Evolutionary conservation across 2,888 invertebrate species (phyloP).

Genomic region (Morpho helenor): DNA sequence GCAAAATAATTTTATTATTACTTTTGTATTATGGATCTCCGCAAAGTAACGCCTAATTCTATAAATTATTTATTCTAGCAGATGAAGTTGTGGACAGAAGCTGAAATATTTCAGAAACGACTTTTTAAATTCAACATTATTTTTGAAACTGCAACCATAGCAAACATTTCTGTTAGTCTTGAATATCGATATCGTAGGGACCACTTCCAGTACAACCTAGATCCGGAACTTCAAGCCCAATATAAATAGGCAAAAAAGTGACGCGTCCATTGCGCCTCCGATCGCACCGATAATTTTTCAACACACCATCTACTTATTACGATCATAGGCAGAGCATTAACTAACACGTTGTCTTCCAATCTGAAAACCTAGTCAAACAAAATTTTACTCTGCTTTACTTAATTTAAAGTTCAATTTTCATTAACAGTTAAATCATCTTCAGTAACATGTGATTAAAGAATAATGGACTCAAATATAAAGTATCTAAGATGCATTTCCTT

Average conservation of each 20-base stretch:
- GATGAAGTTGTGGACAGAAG: no score
- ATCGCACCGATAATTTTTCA: conserved; percentile 78
- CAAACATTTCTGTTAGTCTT: no score
- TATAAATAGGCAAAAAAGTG: conserved; percentile 75
- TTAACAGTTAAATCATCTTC: conserved; percentile 22
- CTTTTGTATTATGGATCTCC: no score
- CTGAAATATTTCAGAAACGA: no score
- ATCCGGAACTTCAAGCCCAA: conserved; percentile 54
- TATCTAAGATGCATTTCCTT: conserved; percentile 34
- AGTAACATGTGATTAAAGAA: conserved; percentile 24
- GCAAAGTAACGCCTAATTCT: no score
- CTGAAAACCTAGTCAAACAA: conserved; percentile 27
- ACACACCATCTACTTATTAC: conserved; percentile 79
- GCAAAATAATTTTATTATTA: no score
- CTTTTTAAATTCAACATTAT: no score
- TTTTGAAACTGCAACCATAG: no score
- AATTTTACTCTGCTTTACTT: conserved; percentile 23
- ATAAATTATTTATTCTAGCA: no score
- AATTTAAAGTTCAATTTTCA: conserved; percentile 29
- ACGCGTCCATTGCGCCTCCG: conserved; percentile 75
- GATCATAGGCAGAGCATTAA: conserved; percentile 75
- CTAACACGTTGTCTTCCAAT: conserved; percentile 59
- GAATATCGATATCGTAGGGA: neutral
- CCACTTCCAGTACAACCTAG: conserved; percentile 41
- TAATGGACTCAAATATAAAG: conserved; percentile 21